Conservation (phyloP, 2,113 vertebrate species). For the Lophura nycthemera region DNA sequence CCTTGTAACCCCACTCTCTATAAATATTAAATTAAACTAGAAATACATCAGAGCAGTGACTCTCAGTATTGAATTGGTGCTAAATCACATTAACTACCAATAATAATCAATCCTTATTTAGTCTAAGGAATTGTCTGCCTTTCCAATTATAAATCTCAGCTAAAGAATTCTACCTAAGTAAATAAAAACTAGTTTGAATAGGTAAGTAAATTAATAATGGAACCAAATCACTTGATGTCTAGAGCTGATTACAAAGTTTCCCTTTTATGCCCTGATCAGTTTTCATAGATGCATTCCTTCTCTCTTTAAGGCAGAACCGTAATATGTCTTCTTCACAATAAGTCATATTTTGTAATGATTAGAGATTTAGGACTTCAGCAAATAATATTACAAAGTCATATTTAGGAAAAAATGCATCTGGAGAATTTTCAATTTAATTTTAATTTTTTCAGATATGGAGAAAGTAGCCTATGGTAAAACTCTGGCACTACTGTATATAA, state of each 20-base stretch:
- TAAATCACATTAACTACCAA: constrained; percentile 52
- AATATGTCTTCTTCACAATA: neutral
- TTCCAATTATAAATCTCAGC: constrained; percentile 20
- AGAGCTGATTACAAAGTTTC: neutral
- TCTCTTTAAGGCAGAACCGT: neutral
- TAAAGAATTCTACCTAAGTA: neutral
- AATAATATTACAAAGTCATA: neutral
- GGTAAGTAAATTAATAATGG: constrained; percentile 12
- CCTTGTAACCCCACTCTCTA: neutral
- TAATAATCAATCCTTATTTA: constrained; percentile 57
- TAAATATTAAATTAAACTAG: constrained; percentile 42
- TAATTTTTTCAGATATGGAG: neutral
- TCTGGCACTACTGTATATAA: neutral
- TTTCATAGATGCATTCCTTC: neutral
- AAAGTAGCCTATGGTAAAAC: neutral
- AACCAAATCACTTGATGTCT: neutral
- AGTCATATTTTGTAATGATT: neutral
- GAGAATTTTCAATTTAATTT: neutral
- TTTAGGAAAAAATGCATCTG: neutral
- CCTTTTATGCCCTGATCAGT: neutral
- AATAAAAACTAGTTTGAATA: constrained; percentile 25
- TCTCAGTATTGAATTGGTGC: constrained; percentile 1
- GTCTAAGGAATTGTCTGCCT: neutral
- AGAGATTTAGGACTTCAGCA: neutral
- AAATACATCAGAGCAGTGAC: constrained; percentile 15